A percentile compares a stretch with the other conserved stretches of the same genome.
phyloP scores from a whole-genome alignment of 2,888 invertebrate genomes.

The Trypoxylon attenuatum region DNA sequence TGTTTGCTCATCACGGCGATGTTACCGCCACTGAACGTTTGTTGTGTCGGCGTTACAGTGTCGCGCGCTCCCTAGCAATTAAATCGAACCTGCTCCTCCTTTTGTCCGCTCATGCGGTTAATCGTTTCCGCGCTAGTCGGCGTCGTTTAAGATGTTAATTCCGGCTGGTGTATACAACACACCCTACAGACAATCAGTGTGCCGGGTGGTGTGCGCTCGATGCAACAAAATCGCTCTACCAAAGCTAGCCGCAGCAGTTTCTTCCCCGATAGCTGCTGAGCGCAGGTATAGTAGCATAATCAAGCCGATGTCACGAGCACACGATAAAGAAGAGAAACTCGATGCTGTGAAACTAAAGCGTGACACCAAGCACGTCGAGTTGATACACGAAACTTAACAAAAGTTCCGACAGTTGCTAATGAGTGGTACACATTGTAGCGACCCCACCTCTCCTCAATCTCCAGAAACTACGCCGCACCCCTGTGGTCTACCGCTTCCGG shows the following conservation, averaged over 20 bases:
- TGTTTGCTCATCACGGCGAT: too few relatives aligned
- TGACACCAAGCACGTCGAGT: conserved; percentile 1
- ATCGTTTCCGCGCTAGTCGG: neutral
- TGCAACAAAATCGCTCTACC: too few relatives aligned
- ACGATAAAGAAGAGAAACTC: conserved; percentile 27
- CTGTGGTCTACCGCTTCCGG: conserved; percentile 50
- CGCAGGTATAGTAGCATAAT: conserved; percentile 22
- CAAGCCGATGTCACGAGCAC: conserved; percentile 30
- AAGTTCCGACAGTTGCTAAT: conserved; percentile 70
- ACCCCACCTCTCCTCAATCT: conserved; percentile 26
- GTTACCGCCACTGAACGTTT: too few relatives aligned
- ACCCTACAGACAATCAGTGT: too few relatives aligned
- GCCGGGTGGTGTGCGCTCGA: too few relatives aligned
- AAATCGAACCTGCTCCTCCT: conserved; percentile 30
- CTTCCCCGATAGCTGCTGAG: too few relatives aligned
- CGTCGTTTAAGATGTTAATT: neutral
- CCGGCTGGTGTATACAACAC: too few relatives aligned
- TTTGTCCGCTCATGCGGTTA: neutral
- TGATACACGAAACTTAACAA: conserved; percentile 55
- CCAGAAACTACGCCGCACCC: conserved; percentile 42
- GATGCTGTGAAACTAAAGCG: conserved; percentile 4
- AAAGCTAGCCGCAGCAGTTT: too few relatives aligned
- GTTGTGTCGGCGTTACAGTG: too few relatives aligned
- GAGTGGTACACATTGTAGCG: conserved; percentile 58
- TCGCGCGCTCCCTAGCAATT: conserved; percentile 17